A percentile compares a stretch with the other conserved stretches of the same genome.
These are phyloP conservation scores for Gymnogyps californianus DNA, from an alignment of 2,113 vertebrate genomes.

Conservation along the genomic window DNA sequence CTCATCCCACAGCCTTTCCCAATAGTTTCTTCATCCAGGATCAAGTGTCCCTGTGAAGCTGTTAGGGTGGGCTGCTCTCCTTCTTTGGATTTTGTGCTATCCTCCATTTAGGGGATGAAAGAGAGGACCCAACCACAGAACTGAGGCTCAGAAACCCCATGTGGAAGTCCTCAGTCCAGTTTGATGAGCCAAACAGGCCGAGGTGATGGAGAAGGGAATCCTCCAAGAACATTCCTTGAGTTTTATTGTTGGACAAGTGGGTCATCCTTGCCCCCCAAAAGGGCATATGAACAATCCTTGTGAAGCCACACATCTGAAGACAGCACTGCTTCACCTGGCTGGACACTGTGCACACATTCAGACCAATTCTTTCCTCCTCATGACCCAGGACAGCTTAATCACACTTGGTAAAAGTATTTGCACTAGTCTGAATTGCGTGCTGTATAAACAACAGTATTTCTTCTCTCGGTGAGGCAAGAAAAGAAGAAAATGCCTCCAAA, in stretches of 20 bases:
- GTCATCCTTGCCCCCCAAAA: background rate
- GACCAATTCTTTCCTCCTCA: background rate
- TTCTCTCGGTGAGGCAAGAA: background rate
- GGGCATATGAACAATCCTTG: background rate
- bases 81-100: background rate
- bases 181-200: background rate
- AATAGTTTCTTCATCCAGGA: background rate
- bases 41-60: background rate
- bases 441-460: background rate
- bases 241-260: background rate
- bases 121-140: background rate
- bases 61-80: background rate
- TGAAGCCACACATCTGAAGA: background rate
- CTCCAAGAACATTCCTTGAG: background rate
- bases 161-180: background rate
- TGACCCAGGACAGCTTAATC: background rate
- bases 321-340: background rate
- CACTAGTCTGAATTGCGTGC: background rate
- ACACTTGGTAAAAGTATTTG: background rate
- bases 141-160: background rate
- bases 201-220: background rate
- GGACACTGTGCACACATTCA: fast-evolving
- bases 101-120: background rate
- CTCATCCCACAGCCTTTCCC: background rate
- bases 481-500: background rate